These are phyloP conservation scores for Agapostemon virescens DNA, from an alignment of 2,888 invertebrate genomes.

Conservation along the genomic window DNA sequence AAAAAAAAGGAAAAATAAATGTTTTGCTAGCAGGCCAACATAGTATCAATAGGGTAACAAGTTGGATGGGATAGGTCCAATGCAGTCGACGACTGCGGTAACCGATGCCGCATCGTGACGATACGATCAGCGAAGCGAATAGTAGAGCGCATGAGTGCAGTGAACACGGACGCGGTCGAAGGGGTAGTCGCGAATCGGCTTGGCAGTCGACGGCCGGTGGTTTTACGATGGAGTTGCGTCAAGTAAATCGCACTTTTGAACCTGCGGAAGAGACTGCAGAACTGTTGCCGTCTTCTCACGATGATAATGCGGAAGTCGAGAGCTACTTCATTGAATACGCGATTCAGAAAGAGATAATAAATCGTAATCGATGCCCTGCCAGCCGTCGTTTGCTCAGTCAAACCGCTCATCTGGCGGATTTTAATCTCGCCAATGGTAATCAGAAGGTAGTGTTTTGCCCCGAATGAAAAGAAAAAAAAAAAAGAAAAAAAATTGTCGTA, in stretches of 20 bases:
- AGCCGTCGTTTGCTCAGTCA: conserved; percentile 76
- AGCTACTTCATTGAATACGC: conserved; percentile 76
- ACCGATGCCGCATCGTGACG: conserved; percentile 2
- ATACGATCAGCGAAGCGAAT: background rate
- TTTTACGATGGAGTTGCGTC: conserved; percentile 74
- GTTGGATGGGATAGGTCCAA: no score
- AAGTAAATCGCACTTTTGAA: conserved; percentile 63
- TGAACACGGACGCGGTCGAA: background rate
- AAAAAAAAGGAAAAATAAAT: no score
- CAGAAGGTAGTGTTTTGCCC: conserved; percentile 66
- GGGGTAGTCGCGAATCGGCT: background rate
- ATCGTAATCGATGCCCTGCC: conserved; percentile 74
- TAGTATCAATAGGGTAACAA: no score
- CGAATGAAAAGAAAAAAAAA: background rate
- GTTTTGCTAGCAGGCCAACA: no score
- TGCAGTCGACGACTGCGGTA: background rate
- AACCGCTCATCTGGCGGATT: conserved; percentile 68
- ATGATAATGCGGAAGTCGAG: conserved; percentile 69
- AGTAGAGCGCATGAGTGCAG: background rate
- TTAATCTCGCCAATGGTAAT: conserved; percentile 70
- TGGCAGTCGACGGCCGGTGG: conserved; percentile 12
- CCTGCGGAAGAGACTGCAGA: conserved; percentile 73
- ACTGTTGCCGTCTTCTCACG: conserved; percentile 69
- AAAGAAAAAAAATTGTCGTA: no score
- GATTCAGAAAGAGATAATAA: conserved; percentile 76